A percentile compares a stretch with the other conserved stretches of the same genome.
phyloP scores from a whole-genome alignment of 2,113 vertebrate species.

The Cyprinus carpio region DNA sequence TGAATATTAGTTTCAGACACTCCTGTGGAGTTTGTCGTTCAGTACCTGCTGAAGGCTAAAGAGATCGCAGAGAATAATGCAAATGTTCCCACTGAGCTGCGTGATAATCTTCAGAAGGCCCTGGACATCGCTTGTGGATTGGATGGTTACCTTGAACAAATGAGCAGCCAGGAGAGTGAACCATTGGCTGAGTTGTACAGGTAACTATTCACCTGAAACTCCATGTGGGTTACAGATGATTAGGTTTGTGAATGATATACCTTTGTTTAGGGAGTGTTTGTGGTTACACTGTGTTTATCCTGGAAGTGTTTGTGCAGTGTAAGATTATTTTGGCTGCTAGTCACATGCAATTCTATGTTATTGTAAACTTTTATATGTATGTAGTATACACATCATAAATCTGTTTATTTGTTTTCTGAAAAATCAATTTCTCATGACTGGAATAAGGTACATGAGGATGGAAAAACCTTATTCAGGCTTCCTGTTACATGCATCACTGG shows the following conservation, averaged over 20 bases:
- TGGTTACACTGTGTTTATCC: neutral
- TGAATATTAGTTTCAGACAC: slow-evolving; percentile 69
- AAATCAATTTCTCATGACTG: slow-evolving; percentile 71
- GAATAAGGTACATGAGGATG: slow-evolving; percentile 68
- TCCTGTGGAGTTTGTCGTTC: slow-evolving; percentile 71
- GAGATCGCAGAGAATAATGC: slow-evolving; percentile 64
- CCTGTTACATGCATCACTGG: slow-evolving; percentile 75
- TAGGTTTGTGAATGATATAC: neutral
- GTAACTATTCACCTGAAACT: slow-evolving; percentile 49
- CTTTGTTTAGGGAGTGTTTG: slow-evolving; percentile 5
- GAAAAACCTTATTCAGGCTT: slow-evolving; percentile 68
- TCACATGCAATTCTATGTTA: neutral
- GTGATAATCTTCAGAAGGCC: slow-evolving; percentile 71
- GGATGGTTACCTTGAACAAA: slow-evolving; percentile 71
- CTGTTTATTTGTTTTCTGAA: slow-evolving; percentile 40
- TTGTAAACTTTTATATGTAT: neutral
- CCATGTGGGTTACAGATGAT: neutral
- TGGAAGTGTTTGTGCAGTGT: neutral
- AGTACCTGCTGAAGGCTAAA: slow-evolving; percentile 76
- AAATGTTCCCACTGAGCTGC: slow-evolving; percentile 69
- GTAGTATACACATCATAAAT: neutral
- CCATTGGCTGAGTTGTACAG: slow-evolving; percentile 67
- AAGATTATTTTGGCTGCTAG: neutral
- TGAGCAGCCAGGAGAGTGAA: slow-evolving; percentile 69
- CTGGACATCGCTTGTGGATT: slow-evolving; percentile 74